Conservation (phyloP, 2,888 invertebrate genomes). For the Elaeidobius kamerunicus region DNA sequence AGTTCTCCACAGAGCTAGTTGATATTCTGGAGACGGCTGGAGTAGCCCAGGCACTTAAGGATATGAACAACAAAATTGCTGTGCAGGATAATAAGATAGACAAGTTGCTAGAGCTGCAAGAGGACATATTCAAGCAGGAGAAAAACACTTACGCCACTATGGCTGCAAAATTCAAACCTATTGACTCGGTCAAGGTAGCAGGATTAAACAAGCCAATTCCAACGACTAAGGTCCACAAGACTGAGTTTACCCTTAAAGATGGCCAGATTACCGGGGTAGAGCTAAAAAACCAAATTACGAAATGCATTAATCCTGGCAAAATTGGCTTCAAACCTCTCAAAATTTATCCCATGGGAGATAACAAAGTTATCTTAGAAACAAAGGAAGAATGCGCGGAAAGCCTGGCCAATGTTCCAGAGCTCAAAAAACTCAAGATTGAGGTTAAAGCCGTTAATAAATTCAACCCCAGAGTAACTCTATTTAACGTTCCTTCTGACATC, state of each 20-base stretch:
- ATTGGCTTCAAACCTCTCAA: constrained; percentile 3
- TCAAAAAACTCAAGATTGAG: background rate
- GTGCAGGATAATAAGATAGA: background rate
- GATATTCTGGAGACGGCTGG: too few species aligned
- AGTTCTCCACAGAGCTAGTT: too few species aligned
- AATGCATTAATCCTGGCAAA: constrained; percentile 2
- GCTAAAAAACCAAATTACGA: background rate
- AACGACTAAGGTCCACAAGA: background rate
- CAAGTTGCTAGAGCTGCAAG: background rate
- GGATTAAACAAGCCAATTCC: background rate
- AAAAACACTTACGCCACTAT: background rate
- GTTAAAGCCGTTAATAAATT: background rate
- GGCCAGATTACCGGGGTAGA: background rate
- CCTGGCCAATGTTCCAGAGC: background rate
- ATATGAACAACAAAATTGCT: too few species aligned
- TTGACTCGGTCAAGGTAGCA: constrained; percentile 1
- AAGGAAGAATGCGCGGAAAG: background rate
- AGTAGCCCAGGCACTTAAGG: too few species aligned
- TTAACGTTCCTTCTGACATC: constrained; percentile 6
- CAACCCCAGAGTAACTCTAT: background rate
- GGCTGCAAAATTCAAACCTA: too few species aligned
- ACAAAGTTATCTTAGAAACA: constrained; percentile 5
- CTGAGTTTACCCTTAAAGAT: background rate
- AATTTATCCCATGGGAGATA: constrained; percentile 2
- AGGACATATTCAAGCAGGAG: too few species aligned